A percentile compares a stretch with the other conserved stretches of the same genome.
These are phyloP conservation scores for Glaucomys volans DNA, from an alignment of 2,113 vertebrate species.

Conservation along the genomic window DNA sequence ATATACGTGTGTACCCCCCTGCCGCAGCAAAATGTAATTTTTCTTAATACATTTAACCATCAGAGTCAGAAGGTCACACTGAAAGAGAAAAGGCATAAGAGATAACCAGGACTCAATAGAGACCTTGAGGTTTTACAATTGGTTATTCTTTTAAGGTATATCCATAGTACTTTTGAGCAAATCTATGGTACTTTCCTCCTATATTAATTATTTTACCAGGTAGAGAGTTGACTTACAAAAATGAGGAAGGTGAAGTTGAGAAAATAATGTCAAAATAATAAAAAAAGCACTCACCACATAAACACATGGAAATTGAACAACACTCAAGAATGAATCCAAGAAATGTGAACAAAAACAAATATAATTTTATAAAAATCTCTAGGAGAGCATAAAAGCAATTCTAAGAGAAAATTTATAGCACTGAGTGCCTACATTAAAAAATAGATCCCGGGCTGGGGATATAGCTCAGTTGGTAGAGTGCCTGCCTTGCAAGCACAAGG, in stretches of 20 bases:
- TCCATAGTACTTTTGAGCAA: background rate
- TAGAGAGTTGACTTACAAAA: background rate
- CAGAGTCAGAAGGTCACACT: background rate
- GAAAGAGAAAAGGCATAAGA: background rate
- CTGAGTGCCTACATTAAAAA: too few relatives aligned
- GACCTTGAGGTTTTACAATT: background rate
- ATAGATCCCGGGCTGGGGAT: too few relatives aligned
- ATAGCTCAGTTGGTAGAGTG: too few relatives aligned
- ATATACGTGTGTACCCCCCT: too few relatives aligned
- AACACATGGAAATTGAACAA: too few relatives aligned
- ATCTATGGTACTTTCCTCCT: background rate
- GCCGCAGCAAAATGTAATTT: background rate
- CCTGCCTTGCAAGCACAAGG: too few relatives aligned
- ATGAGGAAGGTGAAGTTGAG: background rate
- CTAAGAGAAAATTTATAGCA: too few relatives aligned
- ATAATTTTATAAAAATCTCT: too few relatives aligned
- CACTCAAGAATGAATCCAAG: too few relatives aligned
- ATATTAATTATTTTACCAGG: background rate
- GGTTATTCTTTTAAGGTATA: background rate
- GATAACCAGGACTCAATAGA: background rate
- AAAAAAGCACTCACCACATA: background rate
- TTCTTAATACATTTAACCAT: conserved; percentile 32
- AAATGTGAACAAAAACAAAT: too few relatives aligned
- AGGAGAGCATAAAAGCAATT: too few relatives aligned
- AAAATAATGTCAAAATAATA: conserved; percentile 7